Percentiles rank a stretch among this genome's conserved stretches.
Conservation (phyloP, 2,888 invertebrate genomes). For the Abrostola triplasia region DNA sequence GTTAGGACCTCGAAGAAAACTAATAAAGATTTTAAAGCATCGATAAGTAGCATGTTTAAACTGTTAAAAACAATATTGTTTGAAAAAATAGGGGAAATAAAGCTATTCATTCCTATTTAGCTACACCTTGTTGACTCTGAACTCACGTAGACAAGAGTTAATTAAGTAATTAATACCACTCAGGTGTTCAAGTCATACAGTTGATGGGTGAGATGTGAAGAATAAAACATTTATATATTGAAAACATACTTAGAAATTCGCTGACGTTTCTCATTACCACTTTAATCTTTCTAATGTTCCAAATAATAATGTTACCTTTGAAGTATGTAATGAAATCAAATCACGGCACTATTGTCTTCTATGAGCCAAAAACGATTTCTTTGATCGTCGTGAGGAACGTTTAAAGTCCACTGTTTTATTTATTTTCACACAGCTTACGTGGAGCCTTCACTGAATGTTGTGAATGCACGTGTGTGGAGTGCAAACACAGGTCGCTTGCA, state of each 20-base stretch:
- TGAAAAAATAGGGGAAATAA: neutral
- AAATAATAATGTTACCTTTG: conserved; percentile 38
- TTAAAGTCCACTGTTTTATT: conserved; percentile 26
- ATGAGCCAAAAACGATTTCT: conserved; percentile 31
- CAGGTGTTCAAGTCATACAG: conserved; percentile 15
- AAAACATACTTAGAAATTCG: conserved; percentile 35
- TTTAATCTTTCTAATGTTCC: conserved; percentile 47
- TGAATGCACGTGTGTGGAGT: conserved; percentile 36
- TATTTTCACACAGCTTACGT: conserved; percentile 24
- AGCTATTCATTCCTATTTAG: conserved; percentile 19
- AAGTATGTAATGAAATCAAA: conserved; percentile 38
- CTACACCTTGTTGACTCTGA: conserved; percentile 4
- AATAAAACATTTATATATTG: conserved; percentile 17
- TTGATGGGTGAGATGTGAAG: conserved; percentile 17
- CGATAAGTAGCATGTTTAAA: conserved; percentile 44
- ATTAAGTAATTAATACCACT: conserved; percentile 34
- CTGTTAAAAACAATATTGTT: conserved; percentile 14
- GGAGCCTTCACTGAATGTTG: conserved; percentile 17
- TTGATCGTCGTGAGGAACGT: conserved; percentile 28
- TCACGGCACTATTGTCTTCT: conserved; percentile 27
- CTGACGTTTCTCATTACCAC: conserved; percentile 43
- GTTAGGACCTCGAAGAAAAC: conserved; percentile 48
- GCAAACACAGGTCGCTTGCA: conserved; percentile 26
- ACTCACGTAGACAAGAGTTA: conserved; percentile 28
- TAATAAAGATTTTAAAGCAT: conserved; percentile 40